Evolutionary conservation across 2,888 invertebrate species (phyloP).

Genomic region (Druceiella hillmani): DNA sequence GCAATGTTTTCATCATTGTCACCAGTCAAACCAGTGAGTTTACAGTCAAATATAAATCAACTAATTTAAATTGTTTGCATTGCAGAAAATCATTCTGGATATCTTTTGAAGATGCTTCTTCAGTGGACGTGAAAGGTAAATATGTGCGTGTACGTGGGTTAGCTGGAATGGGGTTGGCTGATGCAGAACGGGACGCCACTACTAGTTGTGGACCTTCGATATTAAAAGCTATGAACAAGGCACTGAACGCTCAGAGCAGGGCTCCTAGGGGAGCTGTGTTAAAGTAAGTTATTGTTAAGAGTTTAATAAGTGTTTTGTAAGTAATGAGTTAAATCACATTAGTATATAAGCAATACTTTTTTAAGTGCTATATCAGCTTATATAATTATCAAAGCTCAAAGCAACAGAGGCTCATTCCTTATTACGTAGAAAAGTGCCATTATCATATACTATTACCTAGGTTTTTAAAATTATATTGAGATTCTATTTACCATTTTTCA

Average conservation of each 20-base stretch:
- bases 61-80: too few species aligned
- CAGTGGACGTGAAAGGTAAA: conserved; percentile 70
- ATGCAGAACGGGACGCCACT: conserved; percentile 54
- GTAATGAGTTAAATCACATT: not conserved
- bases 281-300: conserved; percentile 31
- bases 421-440: too few species aligned
- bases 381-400: too few species aligned
- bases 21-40: too few species aligned
- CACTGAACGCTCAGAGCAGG: conserved; percentile 55
- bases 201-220: conserved; percentile 48
- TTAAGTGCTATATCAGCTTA: too few species aligned
- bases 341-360: not conserved
- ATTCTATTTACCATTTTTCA: too few species aligned
- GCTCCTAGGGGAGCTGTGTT: conserved; percentile 60
- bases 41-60: too few species aligned
- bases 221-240: conserved; percentile 44
- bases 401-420: too few species aligned
- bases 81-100: conserved; percentile 64
- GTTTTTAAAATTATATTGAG: too few species aligned
- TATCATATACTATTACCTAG: too few species aligned
- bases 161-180: conserved; percentile 60
- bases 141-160: conserved; percentile 66
- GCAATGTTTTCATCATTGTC: too few species aligned
- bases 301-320: conserved; percentile 2
- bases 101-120: conserved; percentile 68